Conservation (phyloP, 1,140 invertebrate genomes). For the Halesus radiatus region DNA sequence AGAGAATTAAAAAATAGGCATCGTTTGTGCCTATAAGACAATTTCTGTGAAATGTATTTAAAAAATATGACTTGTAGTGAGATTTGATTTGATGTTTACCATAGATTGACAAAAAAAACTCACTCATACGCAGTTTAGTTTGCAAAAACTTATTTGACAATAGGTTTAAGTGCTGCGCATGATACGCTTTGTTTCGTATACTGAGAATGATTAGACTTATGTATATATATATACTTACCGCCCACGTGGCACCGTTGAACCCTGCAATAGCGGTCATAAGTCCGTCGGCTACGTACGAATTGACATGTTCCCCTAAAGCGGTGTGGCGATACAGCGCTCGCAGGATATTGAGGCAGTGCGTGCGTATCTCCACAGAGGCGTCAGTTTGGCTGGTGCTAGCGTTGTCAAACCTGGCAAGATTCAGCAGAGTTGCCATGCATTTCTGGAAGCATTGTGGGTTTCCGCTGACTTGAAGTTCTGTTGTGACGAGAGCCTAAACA, state of each 20-base stretch:
- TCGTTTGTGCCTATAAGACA: no score
- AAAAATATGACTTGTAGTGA: no score
- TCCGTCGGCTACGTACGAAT: slow-evolving; percentile 80
- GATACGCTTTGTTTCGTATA: not conserved
- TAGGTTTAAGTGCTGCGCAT: no score
- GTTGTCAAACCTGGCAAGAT: slow-evolving; percentile 46
- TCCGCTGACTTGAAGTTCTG: slow-evolving; percentile 74
- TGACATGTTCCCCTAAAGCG: slow-evolving; percentile 80
- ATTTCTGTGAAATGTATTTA: no score
- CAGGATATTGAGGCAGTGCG: slow-evolving; percentile 90
- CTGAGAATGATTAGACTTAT: not conserved
- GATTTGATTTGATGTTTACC: no score
- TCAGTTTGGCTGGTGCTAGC: not conserved
- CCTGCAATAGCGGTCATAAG: slow-evolving; percentile 81
- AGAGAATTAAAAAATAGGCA: no score
- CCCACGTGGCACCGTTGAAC: slow-evolving; percentile 84
- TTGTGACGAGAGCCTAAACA: slow-evolving; percentile 78
- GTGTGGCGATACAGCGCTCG: slow-evolving; percentile 84
- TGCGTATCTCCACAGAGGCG: slow-evolving; percentile 69
- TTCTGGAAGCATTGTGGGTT: slow-evolving; percentile 72
- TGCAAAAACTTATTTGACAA: no score
- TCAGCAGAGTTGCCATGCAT: slow-evolving; percentile 74
- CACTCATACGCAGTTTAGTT: no score
- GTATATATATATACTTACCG: slow-evolving; percentile 75
- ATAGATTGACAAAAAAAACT: no score